phyloP scores from a whole-genome alignment of 2,888 invertebrate genomes.

The Catocala nupta region DNA sequence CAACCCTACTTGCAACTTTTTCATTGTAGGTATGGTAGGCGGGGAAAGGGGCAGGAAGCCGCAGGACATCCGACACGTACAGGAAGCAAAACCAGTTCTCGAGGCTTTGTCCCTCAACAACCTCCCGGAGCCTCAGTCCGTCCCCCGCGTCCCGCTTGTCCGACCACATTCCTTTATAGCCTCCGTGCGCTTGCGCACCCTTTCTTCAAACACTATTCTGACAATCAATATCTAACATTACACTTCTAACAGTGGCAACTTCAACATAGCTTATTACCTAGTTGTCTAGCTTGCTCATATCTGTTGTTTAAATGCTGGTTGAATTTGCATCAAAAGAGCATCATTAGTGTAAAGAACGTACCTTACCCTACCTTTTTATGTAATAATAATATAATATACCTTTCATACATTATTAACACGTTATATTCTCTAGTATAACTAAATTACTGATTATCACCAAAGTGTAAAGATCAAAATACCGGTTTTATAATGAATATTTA shows the following conservation, averaged over 20 bases:
- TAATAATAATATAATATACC: no score
- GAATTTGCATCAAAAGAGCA: no score
- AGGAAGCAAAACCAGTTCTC: constrained; percentile 86
- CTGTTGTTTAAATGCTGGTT: no score
- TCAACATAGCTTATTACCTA: no score
- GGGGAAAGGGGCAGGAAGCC: constrained; percentile 84
- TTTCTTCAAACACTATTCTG: constrained; percentile 60
- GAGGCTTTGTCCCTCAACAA: constrained; percentile 82
- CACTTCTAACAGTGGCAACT: constrained; percentile 17
- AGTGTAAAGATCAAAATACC: constrained; percentile 26
- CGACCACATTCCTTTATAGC: constrained; percentile 82
- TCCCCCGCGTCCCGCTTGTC: constrained; percentile 62
- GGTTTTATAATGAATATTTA: constrained; percentile 32
- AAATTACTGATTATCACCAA: constrained; percentile 11
- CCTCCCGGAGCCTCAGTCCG: constrained; percentile 67
- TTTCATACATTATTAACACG: neutral
- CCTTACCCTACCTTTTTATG: no score
- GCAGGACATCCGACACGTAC: constrained; percentile 88
- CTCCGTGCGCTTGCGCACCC: constrained; percentile 78
- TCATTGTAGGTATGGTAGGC: constrained; percentile 66
- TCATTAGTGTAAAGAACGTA: no score
- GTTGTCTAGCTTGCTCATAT: no score
- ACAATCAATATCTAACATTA: constrained; percentile 45
- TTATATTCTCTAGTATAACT: neutral
- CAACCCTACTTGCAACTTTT: constrained; percentile 68